Base-by-base conservation (phyloP, 2,797 vertebrate species). In the Lindbergichthys nudifrons region DNA sequence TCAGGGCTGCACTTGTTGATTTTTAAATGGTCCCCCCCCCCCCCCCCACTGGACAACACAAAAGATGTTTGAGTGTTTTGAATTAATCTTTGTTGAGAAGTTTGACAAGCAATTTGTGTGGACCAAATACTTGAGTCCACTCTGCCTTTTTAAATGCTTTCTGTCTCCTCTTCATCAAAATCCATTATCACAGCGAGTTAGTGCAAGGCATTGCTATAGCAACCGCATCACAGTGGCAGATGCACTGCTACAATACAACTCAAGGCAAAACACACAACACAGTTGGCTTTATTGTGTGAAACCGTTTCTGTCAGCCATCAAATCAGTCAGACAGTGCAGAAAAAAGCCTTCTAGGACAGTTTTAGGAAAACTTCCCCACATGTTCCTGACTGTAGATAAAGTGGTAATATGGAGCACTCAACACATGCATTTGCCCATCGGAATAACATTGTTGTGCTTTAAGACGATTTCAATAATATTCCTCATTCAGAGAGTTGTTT, bases 151-250 rank as follows among this genome's bases (percentile, higher is more conserved):
- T 39, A 65, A 79, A 70, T 50, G 64, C 10, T 75, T 73, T 82
- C 67, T 79, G 62, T 83, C 70, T 78, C 70, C 70, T 72, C 67
- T 80, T 56, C 41, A 58, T 60, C 51, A 66, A 63, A 88, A 76
- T 80, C 75, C 36, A 23, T 79, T 85, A 59, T 82, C 82, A 53
- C 60, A 70, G 72, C 69, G 69, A 61, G 84, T 85, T 87, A 53
- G 79, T 84, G 78, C 84, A 87, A 83, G 77, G 65, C 67, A 92
- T 92, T 68, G 83, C 90, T 90, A 92, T 93, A 90, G 91, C 92
- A 93, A 93, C 92, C 41, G 77, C 82, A 81, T 88, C 70, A 74
- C 82, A 56, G 78, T 85, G 81, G 82, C 82, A 87, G 88, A 92
- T 84, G 80, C 82, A 75, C 63, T 43, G 75, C 70, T 81, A 58